phyloP scores from a whole-genome alignment of 2,113 vertebrate species.

The Acinonyx jubatus region DNA sequence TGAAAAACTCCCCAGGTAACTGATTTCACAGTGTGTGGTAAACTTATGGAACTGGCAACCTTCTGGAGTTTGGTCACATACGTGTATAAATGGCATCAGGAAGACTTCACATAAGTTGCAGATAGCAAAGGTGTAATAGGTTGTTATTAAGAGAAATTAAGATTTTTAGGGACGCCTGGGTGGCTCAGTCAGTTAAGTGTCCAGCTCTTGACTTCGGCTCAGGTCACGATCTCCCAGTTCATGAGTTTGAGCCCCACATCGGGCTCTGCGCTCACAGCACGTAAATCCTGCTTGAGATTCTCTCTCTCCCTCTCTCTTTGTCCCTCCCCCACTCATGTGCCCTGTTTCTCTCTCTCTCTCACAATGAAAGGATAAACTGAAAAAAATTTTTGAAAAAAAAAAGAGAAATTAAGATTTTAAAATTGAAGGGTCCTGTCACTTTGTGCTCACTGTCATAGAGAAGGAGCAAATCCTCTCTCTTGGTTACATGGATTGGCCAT shows the following conservation, averaged over 20 bases:
- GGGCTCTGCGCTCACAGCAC: too few relatives aligned
- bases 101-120: background rate
- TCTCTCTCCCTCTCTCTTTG: too few relatives aligned
- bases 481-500: background rate
- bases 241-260: too few relatives aligned
- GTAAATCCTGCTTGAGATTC: too few relatives aligned
- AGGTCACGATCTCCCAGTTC: too few relatives aligned
- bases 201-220: too few relatives aligned
- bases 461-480: background rate
- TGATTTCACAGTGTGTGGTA: background rate
- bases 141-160: background rate
- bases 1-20: background rate
- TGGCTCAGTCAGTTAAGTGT: too few relatives aligned
- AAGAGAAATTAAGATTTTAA: background rate
- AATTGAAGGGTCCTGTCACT: background rate
- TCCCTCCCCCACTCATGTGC: too few relatives aligned
- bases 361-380: too few relatives aligned
- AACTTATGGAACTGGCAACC: background rate
- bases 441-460: background rate
- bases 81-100: background rate
- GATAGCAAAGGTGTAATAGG: background rate
- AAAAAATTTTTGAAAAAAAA: too few relatives aligned
- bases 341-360: too few relatives aligned
- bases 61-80: background rate
- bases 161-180: background rate